Percentiles rank a stretch among this genome's conserved stretches.
These are phyloP conservation scores for Sisor rabdophorus DNA, from an alignment of 2,113 vertebrate genomes.

Conservation along the genomic window DNA sequence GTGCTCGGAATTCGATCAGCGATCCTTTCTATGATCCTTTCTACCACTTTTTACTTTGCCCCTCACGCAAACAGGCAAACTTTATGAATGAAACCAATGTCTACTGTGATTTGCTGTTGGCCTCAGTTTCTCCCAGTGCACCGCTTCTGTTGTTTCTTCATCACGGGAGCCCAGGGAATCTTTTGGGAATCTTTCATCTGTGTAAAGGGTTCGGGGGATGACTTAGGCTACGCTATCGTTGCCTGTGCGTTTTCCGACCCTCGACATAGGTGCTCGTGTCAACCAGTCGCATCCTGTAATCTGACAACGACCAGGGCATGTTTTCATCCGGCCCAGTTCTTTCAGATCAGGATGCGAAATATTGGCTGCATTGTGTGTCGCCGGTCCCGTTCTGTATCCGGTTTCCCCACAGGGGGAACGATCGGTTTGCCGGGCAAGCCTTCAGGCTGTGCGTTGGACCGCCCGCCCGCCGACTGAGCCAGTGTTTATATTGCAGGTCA, in stretches of 20 bases:
- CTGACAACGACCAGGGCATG: slow-evolving; percentile 21
- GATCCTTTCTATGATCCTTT: too few relatives aligned
- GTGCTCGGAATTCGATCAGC: too few relatives aligned
- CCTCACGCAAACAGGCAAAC: not conserved
- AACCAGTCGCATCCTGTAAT: slow-evolving; percentile 34
- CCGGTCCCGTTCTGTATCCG: slow-evolving; percentile 9
- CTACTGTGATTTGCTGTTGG: not conserved
- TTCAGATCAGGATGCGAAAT: slow-evolving; percentile 29
- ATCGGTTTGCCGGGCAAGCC: not conserved
- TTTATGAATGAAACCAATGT: not conserved
- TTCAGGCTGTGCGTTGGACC: slow-evolving; percentile 19
- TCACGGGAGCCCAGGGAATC: not conserved
- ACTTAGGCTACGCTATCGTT: slow-evolving; percentile 22
- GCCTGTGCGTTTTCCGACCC: not conserved
- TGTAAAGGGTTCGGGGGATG: slow-evolving; percentile 3
- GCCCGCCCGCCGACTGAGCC: slow-evolving; percentile 33
- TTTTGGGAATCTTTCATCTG: too few relatives aligned
- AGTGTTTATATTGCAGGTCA: slow-evolving; percentile 74
- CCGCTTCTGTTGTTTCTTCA: not conserved
- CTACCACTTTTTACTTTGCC: not conserved
- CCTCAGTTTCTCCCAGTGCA: not conserved
- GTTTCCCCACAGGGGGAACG: slow-evolving; percentile 27
- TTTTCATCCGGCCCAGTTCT: slow-evolving; percentile 30
- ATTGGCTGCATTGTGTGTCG: slow-evolving; percentile 34
- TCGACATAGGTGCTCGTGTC: slow-evolving; percentile 22